phyloP scores from a whole-genome alignment of 2,888 invertebrate genomes.

The Galerucella calmariensis region DNA sequence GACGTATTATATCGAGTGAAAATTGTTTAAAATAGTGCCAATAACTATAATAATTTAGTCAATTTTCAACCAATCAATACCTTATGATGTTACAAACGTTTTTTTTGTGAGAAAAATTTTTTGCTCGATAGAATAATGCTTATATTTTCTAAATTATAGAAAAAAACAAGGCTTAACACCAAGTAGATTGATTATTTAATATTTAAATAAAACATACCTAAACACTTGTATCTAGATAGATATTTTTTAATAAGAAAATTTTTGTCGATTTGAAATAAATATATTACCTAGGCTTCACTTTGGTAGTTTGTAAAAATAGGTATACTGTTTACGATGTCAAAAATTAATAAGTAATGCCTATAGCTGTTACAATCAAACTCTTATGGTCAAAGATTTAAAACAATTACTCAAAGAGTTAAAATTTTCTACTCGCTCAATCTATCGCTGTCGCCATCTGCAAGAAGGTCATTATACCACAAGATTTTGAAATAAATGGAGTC shows the following conservation, averaged over 20 bases:
- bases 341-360: slow-evolving; percentile 9
- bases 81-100: slow-evolving; percentile 15
- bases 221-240: slow-evolving; percentile 8
- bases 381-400: no score
- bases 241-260: slow-evolving; percentile 5
- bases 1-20: no score
- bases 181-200: slow-evolving; percentile 43
- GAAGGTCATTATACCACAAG: no score
- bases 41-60: no score
- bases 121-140: slow-evolving; percentile 19
- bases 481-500: no score
- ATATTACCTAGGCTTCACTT: background rate
- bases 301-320: slow-evolving; percentile 11
- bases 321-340: slow-evolving; percentile 1
- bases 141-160: slow-evolving; percentile 23
- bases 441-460: no score
- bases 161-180: slow-evolving; percentile 48
- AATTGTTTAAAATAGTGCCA: no score
- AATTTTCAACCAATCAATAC: no score
- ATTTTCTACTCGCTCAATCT: no score
- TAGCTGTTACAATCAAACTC: slow-evolving; percentile 20
- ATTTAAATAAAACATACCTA: slow-evolving; percentile 28
- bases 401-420: no score
- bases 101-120: slow-evolving; percentile 36
- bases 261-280: background rate